A percentile compares a stretch with the other conserved stretches of the same genome.
Evolutionary conservation across 2,797 vertebrate genomes (phyloP).

Genomic region (Nannoperca australis): DNA sequence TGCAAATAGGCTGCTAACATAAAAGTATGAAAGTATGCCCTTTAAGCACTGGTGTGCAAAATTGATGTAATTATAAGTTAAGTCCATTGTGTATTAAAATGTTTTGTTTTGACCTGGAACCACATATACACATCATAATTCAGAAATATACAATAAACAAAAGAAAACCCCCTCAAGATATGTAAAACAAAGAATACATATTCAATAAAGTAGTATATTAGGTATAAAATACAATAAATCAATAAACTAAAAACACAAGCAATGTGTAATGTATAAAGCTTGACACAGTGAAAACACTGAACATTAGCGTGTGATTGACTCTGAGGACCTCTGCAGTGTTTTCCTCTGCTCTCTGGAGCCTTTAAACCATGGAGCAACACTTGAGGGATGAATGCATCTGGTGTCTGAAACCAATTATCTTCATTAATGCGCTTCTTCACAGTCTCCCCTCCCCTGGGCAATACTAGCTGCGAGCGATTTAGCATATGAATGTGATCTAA

Average conservation of each 20-base stretch:
- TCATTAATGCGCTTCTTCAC: constrained; percentile 8
- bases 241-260: neutral
- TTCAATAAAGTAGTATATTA: neutral
- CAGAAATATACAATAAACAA: neutral
- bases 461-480: neutral
- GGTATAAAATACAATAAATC: neutral
- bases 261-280: neutral
- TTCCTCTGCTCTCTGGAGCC: constrained; percentile 26
- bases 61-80: no score
- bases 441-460: constrained; percentile 6
- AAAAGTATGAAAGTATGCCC: no score
- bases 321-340: constrained; percentile 37
- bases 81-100: no score
- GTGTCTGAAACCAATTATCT: constrained; percentile 31
- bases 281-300: neutral
- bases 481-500: constrained; percentile 30
- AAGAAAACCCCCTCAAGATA: neutral
- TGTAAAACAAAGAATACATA: neutral
- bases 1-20: no score
- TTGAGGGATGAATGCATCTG: constrained; percentile 25
- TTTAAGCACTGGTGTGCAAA: no score
- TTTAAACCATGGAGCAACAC: neutral
- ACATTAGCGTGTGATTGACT: neutral
- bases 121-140: neutral
- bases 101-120: neutral